Evolutionary conservation across 64 coral and sea anemone species (phyloP), one percentile per base, ranked within the genome.

Genomic region (Montipora cactus): DNA sequence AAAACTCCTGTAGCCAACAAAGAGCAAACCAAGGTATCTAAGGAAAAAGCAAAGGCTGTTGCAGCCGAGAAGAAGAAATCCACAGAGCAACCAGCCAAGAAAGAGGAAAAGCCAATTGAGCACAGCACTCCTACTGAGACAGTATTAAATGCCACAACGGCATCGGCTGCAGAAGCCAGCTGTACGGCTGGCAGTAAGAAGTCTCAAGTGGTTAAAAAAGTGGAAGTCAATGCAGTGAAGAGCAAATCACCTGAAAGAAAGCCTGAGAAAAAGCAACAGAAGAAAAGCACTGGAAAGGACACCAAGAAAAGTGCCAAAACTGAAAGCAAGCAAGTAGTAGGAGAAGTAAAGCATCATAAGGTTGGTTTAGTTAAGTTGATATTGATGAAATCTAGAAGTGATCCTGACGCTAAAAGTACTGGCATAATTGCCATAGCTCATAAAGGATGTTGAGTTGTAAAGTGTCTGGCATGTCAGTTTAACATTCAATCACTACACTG

Each of bases 191-290:
- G 8, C 45, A 84, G 46, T 19, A 6, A 11, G 53, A 57, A 8
- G 5, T 28, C 25, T 47, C 37, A 67, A 44, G 49, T 23, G 8
- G 37, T 37, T 57, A 94, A 84, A 7, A 75, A 74, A 14, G 86
- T 46, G 4, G 84, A 55, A 45, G 14, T 7, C 10, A 71, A 25
- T 81, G 66, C 72, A 67, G 9, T 64, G 47, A 89, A 94, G 67
- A 90, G 44, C 47, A 68, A 83, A 5, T 47, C 87, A 44, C 81
- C 59, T 28, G 79, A 77, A 78, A 89, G 64, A 47, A 94, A 94
- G 52, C 4, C 45, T 53, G 14, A 8, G 88, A 94, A 48, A 48
- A 52, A 16, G 10, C 10, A 1, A 74, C 14, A 20, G 59, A 90
- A 82, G 49, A 94, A 90, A 69, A 53, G 1, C 59, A 58, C 47